phyloP scores from a whole-genome alignment of 2,113 vertebrate species.

The Natator depressus region DNA sequence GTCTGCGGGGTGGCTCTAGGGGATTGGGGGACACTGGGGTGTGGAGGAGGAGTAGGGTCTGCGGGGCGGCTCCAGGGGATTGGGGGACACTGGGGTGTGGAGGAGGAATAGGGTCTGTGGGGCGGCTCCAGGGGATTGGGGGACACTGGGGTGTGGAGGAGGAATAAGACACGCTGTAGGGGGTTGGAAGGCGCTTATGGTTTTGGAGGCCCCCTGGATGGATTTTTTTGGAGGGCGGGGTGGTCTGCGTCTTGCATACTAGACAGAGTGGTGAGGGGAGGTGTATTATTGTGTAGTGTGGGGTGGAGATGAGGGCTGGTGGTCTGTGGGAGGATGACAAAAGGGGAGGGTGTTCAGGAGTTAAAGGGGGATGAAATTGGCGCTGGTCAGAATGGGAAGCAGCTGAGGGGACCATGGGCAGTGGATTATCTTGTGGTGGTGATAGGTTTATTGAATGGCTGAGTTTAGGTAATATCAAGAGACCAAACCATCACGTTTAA shows the following conservation, averaged over 20 bases:
- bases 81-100: neutral
- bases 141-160: neutral
- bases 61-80: no score
- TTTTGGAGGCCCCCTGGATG: neutral
- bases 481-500: neutral
- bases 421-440: neutral
- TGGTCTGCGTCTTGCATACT: neutral
- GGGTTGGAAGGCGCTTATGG: neutral
- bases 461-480: neutral
- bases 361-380: rapidly evolving
- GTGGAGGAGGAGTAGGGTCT: no score
- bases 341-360: neutral
- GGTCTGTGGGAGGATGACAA: neutral
- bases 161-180: neutral
- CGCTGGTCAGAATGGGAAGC: neutral
- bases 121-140: no score
- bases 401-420: neutral
- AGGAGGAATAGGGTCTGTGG: no score
- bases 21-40: no score
- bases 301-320: neutral
- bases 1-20: no score
- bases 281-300: neutral
- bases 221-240: no score
- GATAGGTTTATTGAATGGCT: neutral
- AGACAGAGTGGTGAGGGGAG: neutral